These are phyloP conservation scores for Apantesis nais DNA, from an alignment of 2,888 invertebrate genomes.

Conservation along the genomic window DNA sequence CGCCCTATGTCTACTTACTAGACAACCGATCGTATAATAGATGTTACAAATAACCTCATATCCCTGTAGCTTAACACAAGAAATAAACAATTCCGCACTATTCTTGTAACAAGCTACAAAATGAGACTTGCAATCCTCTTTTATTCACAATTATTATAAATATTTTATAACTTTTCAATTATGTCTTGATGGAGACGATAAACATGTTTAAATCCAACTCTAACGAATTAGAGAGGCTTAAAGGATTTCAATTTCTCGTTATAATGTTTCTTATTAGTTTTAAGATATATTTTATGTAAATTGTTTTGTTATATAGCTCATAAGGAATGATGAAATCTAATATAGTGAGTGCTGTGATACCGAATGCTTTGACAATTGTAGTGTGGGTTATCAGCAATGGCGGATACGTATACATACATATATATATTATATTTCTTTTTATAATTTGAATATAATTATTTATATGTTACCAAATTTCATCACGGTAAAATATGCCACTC, in stretches of 20 bases:
- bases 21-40: constrained; percentile 22
- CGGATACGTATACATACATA: constrained; percentile 40
- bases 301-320: constrained; percentile 66
- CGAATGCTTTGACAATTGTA: constrained; percentile 65
- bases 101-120: background rate
- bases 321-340: constrained; percentile 64
- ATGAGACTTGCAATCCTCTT: constrained; percentile 42
- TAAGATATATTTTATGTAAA: constrained; percentile 60
- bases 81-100: background rate
- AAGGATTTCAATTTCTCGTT: constrained; percentile 49
- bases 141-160: constrained; percentile 22
- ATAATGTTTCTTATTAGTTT: constrained; percentile 59
- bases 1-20: constrained; percentile 48
- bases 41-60: constrained; percentile 7
- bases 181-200: constrained; percentile 44
- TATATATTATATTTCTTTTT: constrained; percentile 35
- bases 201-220: constrained; percentile 31
- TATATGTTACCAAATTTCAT: constrained; percentile 27
- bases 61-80: constrained; percentile 6
- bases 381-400: constrained; percentile 57
- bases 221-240: constrained; percentile 47
- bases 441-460: background rate
- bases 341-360: constrained; percentile 80
- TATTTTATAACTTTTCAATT: constrained; percentile 24
- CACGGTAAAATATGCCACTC: constrained; percentile 21